Conservation (phyloP, 2,113 vertebrate genomes). For the Mastomys natalensis region DNA sequence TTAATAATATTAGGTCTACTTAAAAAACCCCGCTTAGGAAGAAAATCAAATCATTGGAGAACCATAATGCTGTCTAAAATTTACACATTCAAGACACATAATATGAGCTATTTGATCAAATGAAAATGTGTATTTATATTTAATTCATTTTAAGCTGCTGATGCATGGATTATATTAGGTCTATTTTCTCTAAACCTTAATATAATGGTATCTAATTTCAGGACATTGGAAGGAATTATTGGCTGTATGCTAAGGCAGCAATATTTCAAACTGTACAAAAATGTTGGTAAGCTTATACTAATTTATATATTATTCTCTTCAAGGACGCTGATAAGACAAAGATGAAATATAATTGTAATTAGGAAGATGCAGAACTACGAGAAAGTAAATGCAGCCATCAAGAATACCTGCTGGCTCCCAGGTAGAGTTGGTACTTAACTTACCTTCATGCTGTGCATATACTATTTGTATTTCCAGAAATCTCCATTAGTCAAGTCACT, state of each 20-base stretch:
- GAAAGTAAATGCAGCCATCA: constrained; percentile 84
- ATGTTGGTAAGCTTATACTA: constrained; percentile 71
- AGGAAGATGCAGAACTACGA: constrained; percentile 85
- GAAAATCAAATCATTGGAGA: constrained; percentile 80
- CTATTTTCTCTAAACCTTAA: constrained; percentile 61
- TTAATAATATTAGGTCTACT: constrained; percentile 76
- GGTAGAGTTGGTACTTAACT: constrained; percentile 85
- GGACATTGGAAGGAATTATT: constrained; percentile 51
- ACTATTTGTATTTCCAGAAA: constrained; percentile 87
- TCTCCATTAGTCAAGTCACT: constrained; percentile 85
- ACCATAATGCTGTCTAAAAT: constrained; percentile 74
- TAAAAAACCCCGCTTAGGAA: constrained; percentile 55
- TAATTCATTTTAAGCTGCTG: constrained; percentile 64
- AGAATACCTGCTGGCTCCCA: constrained; percentile 85
- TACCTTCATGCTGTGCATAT: constrained; percentile 85
- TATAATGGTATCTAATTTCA: constrained; percentile 40
- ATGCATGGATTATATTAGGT: constrained; percentile 1
- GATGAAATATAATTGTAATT: constrained; percentile 88
- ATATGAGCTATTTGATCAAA: constrained; percentile 61
- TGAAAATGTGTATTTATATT: constrained; percentile 57
- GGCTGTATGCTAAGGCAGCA: constrained; percentile 19
- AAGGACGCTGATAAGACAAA: constrained; percentile 82
- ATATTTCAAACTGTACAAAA: constrained; percentile 69
- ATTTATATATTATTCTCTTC: constrained; percentile 78
- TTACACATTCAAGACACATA: constrained; percentile 77